Conservation (phyloP, 1,140 invertebrate genomes). For the Lepidurus packardi region DNA sequence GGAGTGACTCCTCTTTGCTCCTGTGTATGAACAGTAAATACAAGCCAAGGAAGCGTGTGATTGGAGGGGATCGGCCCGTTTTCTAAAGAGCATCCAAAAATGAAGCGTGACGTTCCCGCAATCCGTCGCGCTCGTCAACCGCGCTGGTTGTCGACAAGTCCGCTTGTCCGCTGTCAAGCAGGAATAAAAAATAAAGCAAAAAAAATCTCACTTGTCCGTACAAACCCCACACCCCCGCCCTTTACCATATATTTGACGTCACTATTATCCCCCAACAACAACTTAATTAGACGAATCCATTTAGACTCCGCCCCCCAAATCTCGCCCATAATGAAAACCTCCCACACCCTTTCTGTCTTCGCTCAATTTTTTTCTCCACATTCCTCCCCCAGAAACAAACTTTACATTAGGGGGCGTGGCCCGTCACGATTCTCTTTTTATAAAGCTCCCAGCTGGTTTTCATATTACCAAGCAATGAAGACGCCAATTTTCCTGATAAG, state of each 20-base stretch:
- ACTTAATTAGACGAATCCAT: background rate
- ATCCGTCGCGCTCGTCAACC: conserved; percentile 5
- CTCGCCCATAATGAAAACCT: background rate
- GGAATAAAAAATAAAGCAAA: background rate
- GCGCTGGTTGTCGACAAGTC: background rate
- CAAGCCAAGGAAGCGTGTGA: background rate
- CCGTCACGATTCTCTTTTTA: background rate
- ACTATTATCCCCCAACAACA: conserved; percentile 18
- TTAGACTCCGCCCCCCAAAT: background rate
- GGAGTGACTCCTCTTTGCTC: background rate
- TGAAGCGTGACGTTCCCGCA: conserved; percentile 13
- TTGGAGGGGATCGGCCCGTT: background rate
- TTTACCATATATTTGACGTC: background rate
- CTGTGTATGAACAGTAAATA: background rate
- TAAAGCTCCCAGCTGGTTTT: background rate
- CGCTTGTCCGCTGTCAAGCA: background rate
- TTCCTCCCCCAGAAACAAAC: background rate
- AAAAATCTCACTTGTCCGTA: background rate
- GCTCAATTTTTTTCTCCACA: background rate
- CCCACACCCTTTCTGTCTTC: background rate
- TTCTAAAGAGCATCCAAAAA: background rate
- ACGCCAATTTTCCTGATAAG: conserved; percentile 18
- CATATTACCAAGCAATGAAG: background rate
- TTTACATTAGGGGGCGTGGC: background rate
- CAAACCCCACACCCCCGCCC: background rate